phyloP scores from a whole-genome alignment of 2,888 invertebrate species.

The Luperina testacea region DNA sequence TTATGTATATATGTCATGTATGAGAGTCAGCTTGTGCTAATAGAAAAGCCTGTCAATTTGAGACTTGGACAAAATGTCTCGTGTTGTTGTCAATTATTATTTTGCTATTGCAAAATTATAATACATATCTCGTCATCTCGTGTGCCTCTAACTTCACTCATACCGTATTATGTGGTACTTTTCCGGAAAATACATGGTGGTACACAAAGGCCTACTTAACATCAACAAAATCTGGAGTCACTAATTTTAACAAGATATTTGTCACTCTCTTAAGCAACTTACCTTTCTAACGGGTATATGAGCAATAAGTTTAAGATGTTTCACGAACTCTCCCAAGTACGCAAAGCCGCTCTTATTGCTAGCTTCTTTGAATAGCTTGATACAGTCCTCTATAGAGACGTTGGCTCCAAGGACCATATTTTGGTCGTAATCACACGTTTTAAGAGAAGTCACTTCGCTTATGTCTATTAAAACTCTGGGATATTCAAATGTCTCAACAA shows the following conservation, averaged over 20 bases:
- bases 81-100: background rate
- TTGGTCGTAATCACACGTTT: constrained; percentile 77
- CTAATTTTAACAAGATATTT: background rate
- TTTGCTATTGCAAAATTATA: background rate
- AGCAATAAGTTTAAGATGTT: constrained; percentile 91
- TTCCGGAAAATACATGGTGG: background rate
- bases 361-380: constrained; percentile 83
- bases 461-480: constrained; percentile 82
- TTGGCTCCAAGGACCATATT: constrained; percentile 90
- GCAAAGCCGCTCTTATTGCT: constrained; percentile 82
- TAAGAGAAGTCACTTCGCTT: constrained; percentile 78
- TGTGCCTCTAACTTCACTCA: background rate
- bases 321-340: constrained; percentile 88
- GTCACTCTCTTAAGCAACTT: constrained; percentile 51
- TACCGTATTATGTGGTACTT: background rate
- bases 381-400: constrained; percentile 89
- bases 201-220: background rate
- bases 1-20: background rate
- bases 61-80: background rate
- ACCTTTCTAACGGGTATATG: constrained; percentile 92
- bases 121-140: background rate
- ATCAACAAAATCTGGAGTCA: background rate
- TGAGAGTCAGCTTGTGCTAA: background rate
- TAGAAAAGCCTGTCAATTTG: background rate
- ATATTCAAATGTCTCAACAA: constrained; percentile 78